Base-by-base conservation (phyloP, 2,888 invertebrate genomes). In the Ophion ventricosus region DNA sequence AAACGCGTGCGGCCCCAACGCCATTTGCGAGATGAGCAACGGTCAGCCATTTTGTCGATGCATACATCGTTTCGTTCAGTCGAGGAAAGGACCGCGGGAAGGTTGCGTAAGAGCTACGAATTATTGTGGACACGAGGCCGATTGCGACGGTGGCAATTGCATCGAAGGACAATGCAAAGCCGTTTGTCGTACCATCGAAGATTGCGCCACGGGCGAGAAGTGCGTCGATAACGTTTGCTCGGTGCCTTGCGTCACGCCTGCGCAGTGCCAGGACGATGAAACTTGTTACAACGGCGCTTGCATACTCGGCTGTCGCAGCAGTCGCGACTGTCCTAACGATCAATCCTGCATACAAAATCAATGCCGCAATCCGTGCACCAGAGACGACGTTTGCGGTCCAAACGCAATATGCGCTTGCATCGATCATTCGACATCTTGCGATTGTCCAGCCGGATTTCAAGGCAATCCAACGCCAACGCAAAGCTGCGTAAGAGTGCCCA, bases 401-500 rank as follows among this genome's bases (percentile, higher is more conserved):
- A 98, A 98, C 92, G 97, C 98, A 0, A 94, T 97, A 35, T 98
- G 98, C 92, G 95, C 95, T 72, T 96, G 96, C 91, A 93, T 95
- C 43, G 95, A 97, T 90, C 98, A 98, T 90, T 95, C 95, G 66
- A 96, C 96, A 0, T 95, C 95, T 74, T 98, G 98, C 91, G 95
- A 95, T 85, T 98, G 98, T 90, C 98, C 98, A 0, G 94, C 95
- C 73, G 97, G 97, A 49, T 98, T 98, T 91, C 96, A 97, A 92
- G 97, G 97, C 1, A 97, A 97, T 90, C 98, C 98, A 20, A 96
- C 96, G 20, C 96, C 98, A 0, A 96, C 98, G 91, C 97, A 98
- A 93, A 98, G 98, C 5, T 98, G 98, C 91, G 96, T 98, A 7
- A 94, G 98, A 87, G 96, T 97, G 78, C 96, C 97, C n/a, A 94